A percentile compares a stretch with the other conserved stretches of the same genome.
Evolutionary conservation across 2,113 vertebrate species (phyloP).

Genomic region (Lanius collurio): DNA sequence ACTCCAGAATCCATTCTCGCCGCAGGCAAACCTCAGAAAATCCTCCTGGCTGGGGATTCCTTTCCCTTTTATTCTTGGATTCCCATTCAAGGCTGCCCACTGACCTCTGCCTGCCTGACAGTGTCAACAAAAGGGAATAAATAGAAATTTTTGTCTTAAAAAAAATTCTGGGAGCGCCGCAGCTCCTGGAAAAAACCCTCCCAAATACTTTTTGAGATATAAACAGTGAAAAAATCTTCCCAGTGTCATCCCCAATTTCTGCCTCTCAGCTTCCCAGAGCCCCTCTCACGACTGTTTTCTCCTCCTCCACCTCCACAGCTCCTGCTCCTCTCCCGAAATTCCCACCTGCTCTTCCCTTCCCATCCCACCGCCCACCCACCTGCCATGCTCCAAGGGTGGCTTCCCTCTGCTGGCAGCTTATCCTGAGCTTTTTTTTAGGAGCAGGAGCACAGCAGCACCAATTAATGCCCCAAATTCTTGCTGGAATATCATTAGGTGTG

Average conservation of each 20-base stretch:
- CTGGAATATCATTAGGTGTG: background rate
- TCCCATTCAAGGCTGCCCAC: background rate
- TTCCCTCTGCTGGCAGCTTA: background rate
- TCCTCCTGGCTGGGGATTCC: background rate
- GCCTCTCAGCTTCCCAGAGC: background rate
- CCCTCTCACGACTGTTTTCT: background rate
- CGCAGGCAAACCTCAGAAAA: background rate
- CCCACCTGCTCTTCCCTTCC: background rate
- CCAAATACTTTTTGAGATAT: background rate
- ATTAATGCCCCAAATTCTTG: background rate
- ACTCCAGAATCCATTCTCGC: background rate
- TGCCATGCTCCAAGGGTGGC: background rate
- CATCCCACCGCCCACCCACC: background rate
- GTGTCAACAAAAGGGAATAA: background rate
- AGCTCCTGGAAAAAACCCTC: background rate
- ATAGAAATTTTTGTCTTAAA: background rate
- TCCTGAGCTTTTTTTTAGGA: background rate
- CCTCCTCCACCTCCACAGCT: background rate
- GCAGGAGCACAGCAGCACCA: background rate
- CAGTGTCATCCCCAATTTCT: background rate
- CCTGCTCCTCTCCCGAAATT: background rate
- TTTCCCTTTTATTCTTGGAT: background rate
- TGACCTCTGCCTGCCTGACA: background rate
- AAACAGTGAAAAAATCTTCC: background rate
- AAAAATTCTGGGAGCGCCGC: rapidly evolving